Evolutionary conservation across 2,113 vertebrate species (phyloP), one percentile per base, ranked within the genome.

Genomic region (Odocoileus hemionus): DNA sequence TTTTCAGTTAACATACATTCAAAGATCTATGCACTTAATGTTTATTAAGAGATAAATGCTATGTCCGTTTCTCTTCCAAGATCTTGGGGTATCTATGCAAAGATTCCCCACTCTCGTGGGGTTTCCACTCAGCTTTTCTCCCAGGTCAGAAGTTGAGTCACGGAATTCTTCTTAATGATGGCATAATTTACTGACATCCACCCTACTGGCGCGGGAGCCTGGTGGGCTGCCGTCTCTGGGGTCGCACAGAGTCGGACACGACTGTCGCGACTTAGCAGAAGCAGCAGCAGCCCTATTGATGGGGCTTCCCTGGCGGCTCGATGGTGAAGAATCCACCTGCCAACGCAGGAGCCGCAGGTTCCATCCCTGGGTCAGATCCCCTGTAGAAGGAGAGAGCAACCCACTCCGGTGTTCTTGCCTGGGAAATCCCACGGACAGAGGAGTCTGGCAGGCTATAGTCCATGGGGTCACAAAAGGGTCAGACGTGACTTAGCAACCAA

Each of bases 91-190:
- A 7, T 23, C 6, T 3, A 26, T 23, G n/a, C 23, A 17, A 19
- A 3, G 43, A 11, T 10, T 10, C 43, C 2, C 6, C 3, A 1
- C 1, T 19, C 7, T 23, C 19, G 6, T 0, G 3, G 54, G 7
- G 28, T 33, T 45, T 3, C 39, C 8, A 14, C 19, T 30, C 25
- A 2, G 13, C 54, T 33, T 43, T 47, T 26, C 23, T 14, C 19
- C 86, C 17, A 13, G 33, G 47, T 50, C 47, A 50, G 47, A 50
- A 50, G 1, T 5, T 30, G 16, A 17, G 55, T 50, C 64, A 39
- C 17, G 16, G 13, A n/a, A 16, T 78, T 26, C 39, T n/a, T 50
- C 21, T 15, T 25, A 50, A 21, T 19, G 67, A 17, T 28, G 3
- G 1, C 26, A 21, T 43, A 7, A 8, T 47, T 21, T 60, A 12